Conservation (phyloP, 2,797 vertebrate genomes). For the Poeciliopsis turneri region DNA sequence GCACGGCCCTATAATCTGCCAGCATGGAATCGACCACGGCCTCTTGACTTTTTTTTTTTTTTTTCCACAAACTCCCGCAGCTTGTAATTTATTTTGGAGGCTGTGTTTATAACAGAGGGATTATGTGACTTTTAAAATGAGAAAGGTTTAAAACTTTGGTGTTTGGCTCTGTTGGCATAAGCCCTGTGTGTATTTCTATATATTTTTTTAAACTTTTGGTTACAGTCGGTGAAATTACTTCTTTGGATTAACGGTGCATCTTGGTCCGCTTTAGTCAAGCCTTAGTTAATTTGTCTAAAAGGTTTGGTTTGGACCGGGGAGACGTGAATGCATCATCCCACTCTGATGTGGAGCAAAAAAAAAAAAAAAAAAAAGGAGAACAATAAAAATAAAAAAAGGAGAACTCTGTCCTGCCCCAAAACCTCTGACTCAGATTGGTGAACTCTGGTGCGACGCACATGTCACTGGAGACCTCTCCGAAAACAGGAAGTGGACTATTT, state of each 20-base stretch:
- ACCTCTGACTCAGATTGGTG: too few species aligned
- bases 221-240: conserved; percentile 19
- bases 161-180: conserved; percentile 26
- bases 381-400: too few species aligned
- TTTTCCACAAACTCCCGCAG: conserved; percentile 5
- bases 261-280: too few species aligned
- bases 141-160: conserved; percentile 24
- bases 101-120: conserved; percentile 20
- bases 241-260: conserved; percentile 12
- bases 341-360: too few species aligned
- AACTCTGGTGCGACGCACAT: too few species aligned
- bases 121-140: conserved; percentile 23
- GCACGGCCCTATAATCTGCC: conserved; percentile 8
- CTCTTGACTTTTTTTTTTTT: conserved; percentile 16
- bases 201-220: not conserved
- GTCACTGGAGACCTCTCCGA: too few species aligned
- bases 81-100: conserved; percentile 45
- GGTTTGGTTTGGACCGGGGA: too few species aligned
- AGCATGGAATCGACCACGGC: conserved; percentile 13
- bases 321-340: too few species aligned
- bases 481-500: too few species aligned
- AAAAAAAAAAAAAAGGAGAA: too few species aligned
- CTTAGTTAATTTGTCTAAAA: too few species aligned
- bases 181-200: not conserved
- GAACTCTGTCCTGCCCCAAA: too few species aligned